Percentiles rank a stretch among this genome's conserved stretches.
Evolutionary conservation across 2,113 vertebrate genomes (phyloP).

Genomic region (Colossoma macropomum): DNA sequence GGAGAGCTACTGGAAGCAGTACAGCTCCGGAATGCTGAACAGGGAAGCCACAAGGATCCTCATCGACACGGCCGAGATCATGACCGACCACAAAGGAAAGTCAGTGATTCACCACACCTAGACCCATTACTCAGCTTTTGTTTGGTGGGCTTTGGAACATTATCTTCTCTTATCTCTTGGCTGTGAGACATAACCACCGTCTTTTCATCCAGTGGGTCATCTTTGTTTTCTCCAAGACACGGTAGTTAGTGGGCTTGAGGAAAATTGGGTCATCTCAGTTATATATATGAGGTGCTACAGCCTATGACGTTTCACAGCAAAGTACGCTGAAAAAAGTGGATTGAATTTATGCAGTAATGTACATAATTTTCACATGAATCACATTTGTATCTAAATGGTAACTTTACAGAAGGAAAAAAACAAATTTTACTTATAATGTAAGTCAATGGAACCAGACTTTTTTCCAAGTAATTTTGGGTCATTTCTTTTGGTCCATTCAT

Average conservation of each 20-base stretch:
- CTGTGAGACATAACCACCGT: neutral
- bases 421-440: too few relatives aligned
- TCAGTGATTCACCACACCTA: conserved; percentile 13
- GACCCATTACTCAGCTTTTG: neutral
- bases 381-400: too few relatives aligned
- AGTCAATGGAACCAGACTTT: too few relatives aligned
- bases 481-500: too few relatives aligned
- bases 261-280: neutral
- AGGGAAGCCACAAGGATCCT: conserved; percentile 50
- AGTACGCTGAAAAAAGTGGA: too few relatives aligned
- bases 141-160: neutral
- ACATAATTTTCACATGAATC: too few relatives aligned
- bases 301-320: too few relatives aligned
- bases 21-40: conserved; percentile 53
- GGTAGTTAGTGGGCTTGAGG: neutral
- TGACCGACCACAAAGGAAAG: conserved; percentile 55
- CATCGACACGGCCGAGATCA: conserved; percentile 54
- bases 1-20: conserved; percentile 59
- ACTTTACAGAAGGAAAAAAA: too few relatives aligned
- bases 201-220: conserved; percentile 7
- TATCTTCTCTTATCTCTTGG: neutral
- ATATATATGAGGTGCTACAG: too few relatives aligned
- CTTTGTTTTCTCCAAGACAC: neutral
- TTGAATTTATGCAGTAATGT: too few relatives aligned
- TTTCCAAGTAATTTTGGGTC: too few relatives aligned